phyloP scores from a whole-genome alignment of 2,113 vertebrate species.

The Pseudonaja textilis region DNA sequence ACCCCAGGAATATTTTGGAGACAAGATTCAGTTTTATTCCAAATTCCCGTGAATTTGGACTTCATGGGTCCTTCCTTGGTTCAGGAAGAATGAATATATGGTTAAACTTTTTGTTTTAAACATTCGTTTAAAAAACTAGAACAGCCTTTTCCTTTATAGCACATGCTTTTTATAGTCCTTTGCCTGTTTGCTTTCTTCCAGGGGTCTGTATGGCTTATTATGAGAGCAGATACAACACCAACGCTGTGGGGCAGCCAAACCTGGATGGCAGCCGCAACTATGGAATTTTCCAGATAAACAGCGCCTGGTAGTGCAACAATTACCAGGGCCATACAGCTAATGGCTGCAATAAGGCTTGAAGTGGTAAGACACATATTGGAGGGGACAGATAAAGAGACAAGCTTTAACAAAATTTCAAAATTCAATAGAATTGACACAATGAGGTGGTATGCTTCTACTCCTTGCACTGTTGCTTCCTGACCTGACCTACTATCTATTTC shows the following conservation, averaged over 20 bases:
- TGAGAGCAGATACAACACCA: background rate
- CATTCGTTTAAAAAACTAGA: background rate
- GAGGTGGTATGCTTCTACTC: background rate
- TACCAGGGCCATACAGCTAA: background rate
- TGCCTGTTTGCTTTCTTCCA: background rate
- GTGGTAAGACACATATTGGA: background rate
- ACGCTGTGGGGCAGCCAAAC: background rate
- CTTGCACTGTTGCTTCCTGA: background rate
- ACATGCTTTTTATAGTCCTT: background rate
- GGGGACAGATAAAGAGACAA: background rate
- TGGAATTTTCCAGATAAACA: slow-evolving; percentile 16
- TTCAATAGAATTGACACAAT: background rate
- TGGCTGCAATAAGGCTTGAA: background rate
- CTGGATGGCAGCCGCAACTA: background rate
- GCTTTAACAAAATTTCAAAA: background rate
- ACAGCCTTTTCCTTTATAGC: background rate
- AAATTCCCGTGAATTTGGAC: background rate
- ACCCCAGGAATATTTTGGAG: background rate
- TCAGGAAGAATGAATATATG: background rate
- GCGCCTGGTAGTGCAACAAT: background rate
- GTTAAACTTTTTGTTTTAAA: background rate
- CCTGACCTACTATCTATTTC: background rate
- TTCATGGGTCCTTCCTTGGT: background rate
- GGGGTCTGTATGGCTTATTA: background rate
- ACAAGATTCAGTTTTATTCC: background rate